Evolutionary conservation across 2,888 invertebrate genomes (phyloP).

Genomic region (Unio pictorum): DNA sequence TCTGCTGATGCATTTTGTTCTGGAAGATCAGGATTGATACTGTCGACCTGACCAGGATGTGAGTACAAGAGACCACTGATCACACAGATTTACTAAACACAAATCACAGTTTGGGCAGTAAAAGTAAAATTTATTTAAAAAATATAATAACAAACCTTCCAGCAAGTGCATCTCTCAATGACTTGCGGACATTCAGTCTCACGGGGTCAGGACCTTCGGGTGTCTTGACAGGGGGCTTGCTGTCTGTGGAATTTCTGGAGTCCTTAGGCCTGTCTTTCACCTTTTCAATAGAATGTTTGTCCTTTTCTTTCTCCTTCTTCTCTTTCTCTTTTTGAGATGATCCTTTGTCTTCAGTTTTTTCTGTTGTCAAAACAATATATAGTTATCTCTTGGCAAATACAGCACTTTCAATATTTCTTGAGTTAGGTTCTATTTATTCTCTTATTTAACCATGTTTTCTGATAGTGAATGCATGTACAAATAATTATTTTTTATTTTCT

Average conservation of each 20-base stretch:
- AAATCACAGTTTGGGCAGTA: background rate
- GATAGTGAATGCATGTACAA: no score
- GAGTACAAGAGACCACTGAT: background rate
- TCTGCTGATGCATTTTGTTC: no score
- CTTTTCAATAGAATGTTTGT: constrained; percentile 1
- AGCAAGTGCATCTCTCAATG: constrained; percentile 74
- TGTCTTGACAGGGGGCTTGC: constrained; percentile 4
- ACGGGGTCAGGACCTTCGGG: constrained; percentile 70
- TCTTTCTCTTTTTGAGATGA: constrained; percentile 1
- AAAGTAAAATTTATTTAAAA: background rate
- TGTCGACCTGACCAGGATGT: no score
- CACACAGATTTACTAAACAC: background rate
- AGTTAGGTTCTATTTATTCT: no score
- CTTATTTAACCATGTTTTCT: no score
- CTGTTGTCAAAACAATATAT: no score
- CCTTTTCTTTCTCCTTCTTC: constrained; percentile 1
- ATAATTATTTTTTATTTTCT: no score
- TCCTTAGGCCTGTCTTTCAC: constrained; percentile 8
- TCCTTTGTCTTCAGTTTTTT: no score
- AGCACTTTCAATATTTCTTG: no score
- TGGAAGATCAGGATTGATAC: no score
- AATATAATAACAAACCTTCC: constrained; percentile 48
- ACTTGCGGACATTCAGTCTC: constrained; percentile 86
- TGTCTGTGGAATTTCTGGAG: constrained; percentile 1
- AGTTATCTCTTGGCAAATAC: no score